Evolutionary conservation across 2,888 invertebrate species (phyloP), one percentile per base, ranked within the genome.

Genomic region (Elysia crispata): DNA sequence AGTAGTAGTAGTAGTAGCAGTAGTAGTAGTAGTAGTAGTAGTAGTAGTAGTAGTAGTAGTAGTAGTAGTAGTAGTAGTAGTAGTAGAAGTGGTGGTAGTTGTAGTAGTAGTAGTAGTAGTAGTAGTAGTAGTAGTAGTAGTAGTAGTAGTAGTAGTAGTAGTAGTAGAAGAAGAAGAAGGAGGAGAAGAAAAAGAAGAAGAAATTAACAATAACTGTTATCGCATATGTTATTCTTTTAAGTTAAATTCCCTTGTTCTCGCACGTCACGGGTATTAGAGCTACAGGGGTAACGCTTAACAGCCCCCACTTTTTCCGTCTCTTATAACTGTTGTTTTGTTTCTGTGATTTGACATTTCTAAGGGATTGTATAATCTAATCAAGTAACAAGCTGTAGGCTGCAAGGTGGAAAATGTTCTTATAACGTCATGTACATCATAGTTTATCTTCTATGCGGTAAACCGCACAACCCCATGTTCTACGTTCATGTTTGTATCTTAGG

Each of bases 21-120:
- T 69, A 69, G 69, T 69, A 69, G 69, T 69, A 69, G 69, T 69
- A 69, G 69, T 69, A 69, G 69, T 69, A 69, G 69, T 69, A 69
- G 69, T 69, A 69, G 69, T 69, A 69, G 69, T 69, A 69, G 69
- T 69, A 69, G 69, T 69, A 69, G 54, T 50, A 73, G 73, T 69
- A 69, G 69, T 69, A 69, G 69, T 60, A 75, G 60, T 54, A 41
- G 41, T 41, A 41, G 41, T 41, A 41, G 49, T 70, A 70, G 33
- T 41, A 31, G 33, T 69, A 69, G 69, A 18, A 41, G 49, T 70
- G 33, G 70, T 49, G 33, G 41, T 70, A 70, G n/a, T 41, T 49
- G 41, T 50, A 73, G 54, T 49, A 50, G 73, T 8, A 73, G 50
- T 50, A 73, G 73, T 23, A 73, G 50, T 25, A 73, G 73, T 25